These are phyloP conservation scores for Neoscelio sp. DNA, from an alignment of 2,888 invertebrate genomes.

Conservation along the genomic window DNA sequence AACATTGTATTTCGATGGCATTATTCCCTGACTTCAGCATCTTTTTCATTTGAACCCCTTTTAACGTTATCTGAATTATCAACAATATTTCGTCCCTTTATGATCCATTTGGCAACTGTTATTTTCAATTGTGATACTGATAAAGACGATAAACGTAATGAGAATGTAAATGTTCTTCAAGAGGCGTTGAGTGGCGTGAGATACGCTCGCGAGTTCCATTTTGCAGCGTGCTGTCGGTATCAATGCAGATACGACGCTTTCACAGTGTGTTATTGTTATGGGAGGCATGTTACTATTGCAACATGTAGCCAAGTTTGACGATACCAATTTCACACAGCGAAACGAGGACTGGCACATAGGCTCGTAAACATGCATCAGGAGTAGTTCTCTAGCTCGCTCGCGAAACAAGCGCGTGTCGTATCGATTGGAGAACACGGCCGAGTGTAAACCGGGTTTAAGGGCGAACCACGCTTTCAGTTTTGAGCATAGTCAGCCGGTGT, in stretches of 20 bases:
- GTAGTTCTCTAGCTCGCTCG: conserved; percentile 5
- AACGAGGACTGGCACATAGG: neutral
- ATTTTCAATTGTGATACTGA: conserved; percentile 3
- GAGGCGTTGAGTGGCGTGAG: conserved; percentile 21
- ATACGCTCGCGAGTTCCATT: conserved; percentile 11
- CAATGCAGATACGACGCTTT: conserved; percentile 24
- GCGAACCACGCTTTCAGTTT: conserved; percentile 45
- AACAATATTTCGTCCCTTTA: neutral
- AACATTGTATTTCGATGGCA: too few species aligned
- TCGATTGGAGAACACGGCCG: conserved; percentile 36
- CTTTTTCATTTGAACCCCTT: neutral
- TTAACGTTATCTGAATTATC: neutral
- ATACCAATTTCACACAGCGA: conserved; percentile 14
- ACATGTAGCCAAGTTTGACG: conserved; percentile 5
- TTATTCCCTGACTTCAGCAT: neutral
- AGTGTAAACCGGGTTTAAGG: conserved; percentile 50
- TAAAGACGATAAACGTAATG: conserved; percentile 37
- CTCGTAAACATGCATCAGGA: neutral
- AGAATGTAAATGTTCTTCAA: conserved; percentile 28
- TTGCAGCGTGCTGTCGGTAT: neutral
- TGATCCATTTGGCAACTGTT: conserved; percentile 6
- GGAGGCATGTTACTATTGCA: conserved; percentile 12
- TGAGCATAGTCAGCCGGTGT: conserved; percentile 44
- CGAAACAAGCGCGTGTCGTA: conserved; percentile 26
- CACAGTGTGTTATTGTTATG: conserved; percentile 23